Percentiles rank a stretch among this genome's conserved stretches.
Conservation (phyloP, 2,113 vertebrate species). For the Stomatorhinus ivindoensis region DNA sequence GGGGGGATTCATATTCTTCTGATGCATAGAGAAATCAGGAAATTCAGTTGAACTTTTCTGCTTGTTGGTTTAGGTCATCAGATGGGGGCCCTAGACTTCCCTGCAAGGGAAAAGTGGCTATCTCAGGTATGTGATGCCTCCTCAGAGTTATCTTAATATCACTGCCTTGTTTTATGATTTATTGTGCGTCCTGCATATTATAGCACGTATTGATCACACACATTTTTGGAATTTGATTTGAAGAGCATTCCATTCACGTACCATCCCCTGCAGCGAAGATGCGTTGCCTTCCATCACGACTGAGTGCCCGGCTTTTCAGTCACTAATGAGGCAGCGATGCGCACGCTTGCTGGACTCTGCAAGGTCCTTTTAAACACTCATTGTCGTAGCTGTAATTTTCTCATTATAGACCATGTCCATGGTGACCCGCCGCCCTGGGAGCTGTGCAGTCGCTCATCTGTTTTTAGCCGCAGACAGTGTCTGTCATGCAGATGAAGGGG, state of each 20-base stretch:
- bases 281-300: not conserved
- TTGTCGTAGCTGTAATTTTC: conserved; percentile 11
- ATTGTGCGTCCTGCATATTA: not conserved
- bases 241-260: not conserved
- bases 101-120: conserved; percentile 76
- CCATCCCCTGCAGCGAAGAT: not conserved
- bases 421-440: conserved; percentile 10
- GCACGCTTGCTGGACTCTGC: not conserved
- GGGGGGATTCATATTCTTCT: conserved; percentile 28
- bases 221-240: not conserved
- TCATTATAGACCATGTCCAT: conserved; percentile 24
- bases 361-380: conserved; percentile 8
- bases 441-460: not conserved
- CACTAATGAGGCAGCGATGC: not conserved
- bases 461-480: conserved; percentile 8
- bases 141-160: not conserved
- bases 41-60: conserved; percentile 11
- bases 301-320: not conserved
- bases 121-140: conserved; percentile 68
- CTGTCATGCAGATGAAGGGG: conserved; percentile 1
- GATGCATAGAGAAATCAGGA: not conserved
- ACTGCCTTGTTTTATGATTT: not conserved
- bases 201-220: not conserved
- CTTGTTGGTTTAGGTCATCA: conserved; percentile 61
- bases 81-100: conserved; percentile 69